A percentile compares a stretch with the other conserved stretches of the same genome.
These are phyloP conservation scores for Mionectes olivaceus DNA, from an alignment of 2,797 vertebrate genomes.

Conservation along the genomic window DNA sequence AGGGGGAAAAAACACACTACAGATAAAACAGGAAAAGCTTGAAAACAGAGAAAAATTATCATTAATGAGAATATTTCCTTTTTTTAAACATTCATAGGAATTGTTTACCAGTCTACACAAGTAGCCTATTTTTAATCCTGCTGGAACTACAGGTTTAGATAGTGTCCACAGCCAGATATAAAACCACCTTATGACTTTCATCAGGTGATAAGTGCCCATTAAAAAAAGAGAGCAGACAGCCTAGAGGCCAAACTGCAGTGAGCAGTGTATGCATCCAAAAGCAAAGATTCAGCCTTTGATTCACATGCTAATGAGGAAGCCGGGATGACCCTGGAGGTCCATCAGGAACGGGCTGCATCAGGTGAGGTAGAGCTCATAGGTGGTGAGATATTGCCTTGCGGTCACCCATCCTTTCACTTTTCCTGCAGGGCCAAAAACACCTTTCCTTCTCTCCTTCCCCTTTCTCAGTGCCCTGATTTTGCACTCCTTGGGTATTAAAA, in stretches of 20 bases:
- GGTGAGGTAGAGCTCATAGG: background rate
- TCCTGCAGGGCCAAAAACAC: fast-evolving
- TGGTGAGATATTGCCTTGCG: too few species aligned
- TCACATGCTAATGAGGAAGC: background rate
- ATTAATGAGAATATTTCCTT: background rate
- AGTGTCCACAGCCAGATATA: background rate
- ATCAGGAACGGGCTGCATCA: background rate
- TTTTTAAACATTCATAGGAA: background rate
- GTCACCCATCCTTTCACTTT: background rate
- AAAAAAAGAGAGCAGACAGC: background rate
- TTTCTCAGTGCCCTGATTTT: background rate
- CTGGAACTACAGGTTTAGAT: background rate
- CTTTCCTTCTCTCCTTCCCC: background rate
- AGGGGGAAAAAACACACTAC: background rate
- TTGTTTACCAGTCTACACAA: background rate
- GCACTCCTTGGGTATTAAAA: background rate
- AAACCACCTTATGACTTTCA: background rate
- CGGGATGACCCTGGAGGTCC: background rate
- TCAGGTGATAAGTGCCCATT: background rate
- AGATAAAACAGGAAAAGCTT: background rate
- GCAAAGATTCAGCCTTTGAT: background rate
- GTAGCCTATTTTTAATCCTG: background rate
- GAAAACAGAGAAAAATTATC: background rate
- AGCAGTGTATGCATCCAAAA: background rate
- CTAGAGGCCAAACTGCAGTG: background rate